phyloP scores from a whole-genome alignment of 2,113 vertebrate genomes.

The Xiphophorus hellerii region DNA sequence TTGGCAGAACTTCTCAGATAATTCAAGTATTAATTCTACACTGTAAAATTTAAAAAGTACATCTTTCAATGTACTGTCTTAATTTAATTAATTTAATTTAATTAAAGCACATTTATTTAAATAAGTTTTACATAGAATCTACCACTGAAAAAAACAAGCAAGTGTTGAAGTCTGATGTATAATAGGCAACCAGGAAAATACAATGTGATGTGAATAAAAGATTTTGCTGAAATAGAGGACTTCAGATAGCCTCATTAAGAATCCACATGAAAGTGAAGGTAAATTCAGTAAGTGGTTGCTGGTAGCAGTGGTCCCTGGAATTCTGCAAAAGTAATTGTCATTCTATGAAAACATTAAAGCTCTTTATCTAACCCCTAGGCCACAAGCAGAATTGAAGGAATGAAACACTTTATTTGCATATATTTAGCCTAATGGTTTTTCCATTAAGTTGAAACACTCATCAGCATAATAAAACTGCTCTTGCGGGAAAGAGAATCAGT shows the following conservation, averaged over 20 bases:
- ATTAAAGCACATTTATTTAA: too few species aligned
- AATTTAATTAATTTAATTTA: too few species aligned
- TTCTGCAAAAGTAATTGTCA: slow-evolving; percentile 66
- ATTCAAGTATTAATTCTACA: too few species aligned
- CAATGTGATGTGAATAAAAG: neutral
- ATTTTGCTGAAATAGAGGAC: neutral
- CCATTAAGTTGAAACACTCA: slow-evolving; percentile 78
- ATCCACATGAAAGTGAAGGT: neutral
- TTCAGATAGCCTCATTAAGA: slow-evolving; percentile 13
- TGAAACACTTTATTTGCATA: slow-evolving; percentile 77
- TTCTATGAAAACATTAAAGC: slow-evolving; percentile 73
- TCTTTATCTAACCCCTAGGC: slow-evolving; percentile 76
- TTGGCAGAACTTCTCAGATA: too few species aligned
- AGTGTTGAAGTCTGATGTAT: neutral
- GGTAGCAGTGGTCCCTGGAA: slow-evolving; percentile 35
- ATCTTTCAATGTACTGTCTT: too few species aligned
- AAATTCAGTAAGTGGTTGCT: neutral
- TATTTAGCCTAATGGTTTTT: slow-evolving; percentile 82
- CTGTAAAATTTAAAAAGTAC: too few species aligned
- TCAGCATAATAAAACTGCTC: slow-evolving; percentile 78
- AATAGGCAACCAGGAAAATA: neutral
- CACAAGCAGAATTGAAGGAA: slow-evolving; percentile 71
- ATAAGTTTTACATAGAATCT: neutral
- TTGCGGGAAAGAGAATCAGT: slow-evolving; percentile 55
- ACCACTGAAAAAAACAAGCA: neutral